Evolutionary conservation across 1,140 invertebrate genomes (phyloP).

Genomic region (Bactericera cockerelli): DNA sequence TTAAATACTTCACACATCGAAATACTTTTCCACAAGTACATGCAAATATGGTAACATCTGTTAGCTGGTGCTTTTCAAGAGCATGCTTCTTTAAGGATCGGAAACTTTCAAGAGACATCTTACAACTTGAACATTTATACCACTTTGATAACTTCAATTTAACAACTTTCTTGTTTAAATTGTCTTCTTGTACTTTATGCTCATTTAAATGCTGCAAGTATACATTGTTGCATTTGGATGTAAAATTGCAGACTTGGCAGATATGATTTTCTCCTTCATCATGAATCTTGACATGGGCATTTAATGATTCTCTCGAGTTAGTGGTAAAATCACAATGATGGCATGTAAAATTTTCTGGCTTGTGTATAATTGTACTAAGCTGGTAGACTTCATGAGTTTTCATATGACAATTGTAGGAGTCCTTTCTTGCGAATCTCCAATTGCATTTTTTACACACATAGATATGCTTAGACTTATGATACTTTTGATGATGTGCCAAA

Average conservation of each 20-base stretch:
- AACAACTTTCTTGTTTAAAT: too few relatives aligned
- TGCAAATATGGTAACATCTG: too few relatives aligned
- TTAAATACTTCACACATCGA: too few relatives aligned
- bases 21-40: too few relatives aligned
- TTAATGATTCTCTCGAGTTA: not conserved
- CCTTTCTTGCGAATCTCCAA: not conserved
- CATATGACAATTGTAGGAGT: not conserved
- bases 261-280: not conserved
- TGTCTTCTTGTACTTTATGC: too few relatives aligned
- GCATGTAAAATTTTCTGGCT: not conserved
- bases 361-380: not conserved
- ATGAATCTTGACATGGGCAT: not conserved
- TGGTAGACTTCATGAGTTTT: not conserved
- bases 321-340: too few relatives aligned
- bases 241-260: not conserved
- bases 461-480: not conserved
- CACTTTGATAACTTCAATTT: too few relatives aligned
- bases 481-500: not conserved
- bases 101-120: too few relatives aligned
- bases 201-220: too few relatives aligned
- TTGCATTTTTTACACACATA: not conserved
- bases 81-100: too few relatives aligned
- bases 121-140: too few relatives aligned
- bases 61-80: too few relatives aligned
- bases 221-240: not conserved